Evolutionary conservation across 1,140 invertebrate genomes (phyloP), one percentile per base, ranked within the genome.

Genomic region (Streblospio benedicti): DNA sequence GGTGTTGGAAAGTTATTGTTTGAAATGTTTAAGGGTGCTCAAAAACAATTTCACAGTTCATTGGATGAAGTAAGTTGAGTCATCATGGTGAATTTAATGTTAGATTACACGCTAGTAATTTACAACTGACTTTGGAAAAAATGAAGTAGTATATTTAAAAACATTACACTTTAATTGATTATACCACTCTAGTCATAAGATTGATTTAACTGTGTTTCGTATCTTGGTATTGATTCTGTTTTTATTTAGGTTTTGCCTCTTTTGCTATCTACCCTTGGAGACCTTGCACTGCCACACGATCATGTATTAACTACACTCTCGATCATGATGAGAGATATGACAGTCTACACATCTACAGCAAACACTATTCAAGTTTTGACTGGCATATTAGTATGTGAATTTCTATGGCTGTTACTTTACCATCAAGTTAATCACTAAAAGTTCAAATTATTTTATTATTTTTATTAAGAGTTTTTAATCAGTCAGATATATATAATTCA

Each of bases 1-100:
- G 91, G 91, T 12, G 87, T 88, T 76, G 89, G 89, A 0, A 84
- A 86, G 66, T 78, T 95, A 32, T 73, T 94, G 38, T 94, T 91
- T 80, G 88, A 94, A 82, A 85, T 91, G 43, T 75, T 93, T 30
- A 84, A 84, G 67, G 90, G 91, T 20, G 84, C 89, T 5, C 79
- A 84, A 43, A 83, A 86, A 4, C 86, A 91, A 60, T 87, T 94
- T 72, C 90, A 95, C 70, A 90, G 69, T 59, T 75, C 70, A 63
- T 65, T 68, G 18, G 63, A 68, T 30, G 54, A 67, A 55, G 70
- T 76, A 41, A 62, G 67, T 30, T 28, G 35, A 14, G 49, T 59
- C 28, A 28, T 60, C n/a, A n/a, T n/a, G n/a, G n/a, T n/a, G n/a
- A n/a, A n/a, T n/a, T n/a, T n/a, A n/a, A n/a, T n/a, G n/a, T n/a